A percentile compares a stretch with the other conserved stretches of the same genome.
Evolutionary conservation across 2,797 vertebrate species (phyloP).

Genomic region (Benthosema pterotum): DNA sequence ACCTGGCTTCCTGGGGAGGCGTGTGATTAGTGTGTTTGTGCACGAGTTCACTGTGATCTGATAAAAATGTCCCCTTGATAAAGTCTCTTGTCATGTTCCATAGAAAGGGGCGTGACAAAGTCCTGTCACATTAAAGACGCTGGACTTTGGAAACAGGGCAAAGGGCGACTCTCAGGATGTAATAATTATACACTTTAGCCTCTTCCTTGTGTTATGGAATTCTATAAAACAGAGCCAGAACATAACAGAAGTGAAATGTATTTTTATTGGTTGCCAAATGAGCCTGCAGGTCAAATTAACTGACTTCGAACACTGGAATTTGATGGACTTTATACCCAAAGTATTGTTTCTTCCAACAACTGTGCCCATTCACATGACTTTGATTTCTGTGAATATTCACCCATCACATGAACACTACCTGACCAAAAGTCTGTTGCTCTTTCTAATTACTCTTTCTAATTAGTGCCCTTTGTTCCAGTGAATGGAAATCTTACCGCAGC

Average conservation of each 20-base stretch:
- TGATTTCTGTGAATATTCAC: constrained; percentile 9
- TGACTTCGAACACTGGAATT: constrained; percentile 7
- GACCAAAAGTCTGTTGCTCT: too few relatives aligned
- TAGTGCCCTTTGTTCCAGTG: too few relatives aligned
- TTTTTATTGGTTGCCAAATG: constrained; percentile 9
- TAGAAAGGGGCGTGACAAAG: constrained; percentile 65
- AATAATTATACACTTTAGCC: constrained; percentile 72
- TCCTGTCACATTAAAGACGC: constrained; percentile 66
- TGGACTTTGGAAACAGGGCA: constrained; percentile 72
- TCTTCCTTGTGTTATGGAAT: constrained; percentile 50
- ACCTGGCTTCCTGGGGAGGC: constrained; percentile 57
- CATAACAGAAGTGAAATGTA: constrained; percentile 31
- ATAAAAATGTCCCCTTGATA: constrained; percentile 68
- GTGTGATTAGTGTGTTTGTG: constrained; percentile 63
- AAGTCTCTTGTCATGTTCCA: constrained; percentile 70
- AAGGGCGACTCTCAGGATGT: constrained; percentile 63
- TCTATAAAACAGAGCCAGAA: constrained; percentile 40
- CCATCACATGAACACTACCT: constrained; percentile 9
- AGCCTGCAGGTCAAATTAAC: constrained; percentile 27
- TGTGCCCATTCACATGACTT: constrained; percentile 2
- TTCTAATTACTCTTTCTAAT: too few relatives aligned
- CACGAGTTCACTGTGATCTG: constrained; percentile 60
- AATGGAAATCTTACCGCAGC: too few relatives aligned
- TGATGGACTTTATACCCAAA: constrained; percentile 18
- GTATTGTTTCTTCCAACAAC: constrained; percentile 3